Conservation (phyloP, 2,113 vertebrate species). For the Phrynosoma platyrhinos region DNA sequence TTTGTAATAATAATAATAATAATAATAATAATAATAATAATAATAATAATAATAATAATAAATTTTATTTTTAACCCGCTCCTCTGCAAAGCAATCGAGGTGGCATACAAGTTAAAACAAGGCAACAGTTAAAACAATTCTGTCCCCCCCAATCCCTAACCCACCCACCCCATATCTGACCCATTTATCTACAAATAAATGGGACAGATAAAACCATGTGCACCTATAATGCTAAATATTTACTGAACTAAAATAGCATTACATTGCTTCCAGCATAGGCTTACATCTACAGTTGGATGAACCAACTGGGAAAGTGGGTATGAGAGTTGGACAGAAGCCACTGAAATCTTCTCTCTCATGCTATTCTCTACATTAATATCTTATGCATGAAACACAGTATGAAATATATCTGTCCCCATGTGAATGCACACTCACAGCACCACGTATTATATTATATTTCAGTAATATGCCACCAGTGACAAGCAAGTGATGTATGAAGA, state of each 20-base stretch:
- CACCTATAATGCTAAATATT: background rate
- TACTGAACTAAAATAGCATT: background rate
- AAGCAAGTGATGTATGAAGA: background rate
- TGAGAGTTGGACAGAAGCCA: background rate
- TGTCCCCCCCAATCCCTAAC: too few relatives aligned
- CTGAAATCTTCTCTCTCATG: background rate
- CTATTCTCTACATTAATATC: background rate
- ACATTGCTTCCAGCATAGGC: background rate
- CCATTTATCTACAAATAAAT: background rate
- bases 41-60: too few relatives aligned
- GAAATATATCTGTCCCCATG: background rate
- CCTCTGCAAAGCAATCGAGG: too few relatives aligned
- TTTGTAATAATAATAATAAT: too few relatives aligned
- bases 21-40: too few relatives aligned
- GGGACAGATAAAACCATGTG: background rate
- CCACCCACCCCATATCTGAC: too few relatives aligned
- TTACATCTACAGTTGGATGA: background rate
- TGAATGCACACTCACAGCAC: background rate
- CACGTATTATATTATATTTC: background rate
- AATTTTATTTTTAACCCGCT: too few relatives aligned
- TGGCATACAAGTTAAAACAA: too few relatives aligned
- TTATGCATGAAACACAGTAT: background rate
- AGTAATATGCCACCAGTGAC: background rate
- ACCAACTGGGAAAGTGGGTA: background rate
- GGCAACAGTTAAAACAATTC: too few relatives aligned